Conservation (phyloP, 1,140 invertebrate genomes). For the Babylonia areolata region DNA sequence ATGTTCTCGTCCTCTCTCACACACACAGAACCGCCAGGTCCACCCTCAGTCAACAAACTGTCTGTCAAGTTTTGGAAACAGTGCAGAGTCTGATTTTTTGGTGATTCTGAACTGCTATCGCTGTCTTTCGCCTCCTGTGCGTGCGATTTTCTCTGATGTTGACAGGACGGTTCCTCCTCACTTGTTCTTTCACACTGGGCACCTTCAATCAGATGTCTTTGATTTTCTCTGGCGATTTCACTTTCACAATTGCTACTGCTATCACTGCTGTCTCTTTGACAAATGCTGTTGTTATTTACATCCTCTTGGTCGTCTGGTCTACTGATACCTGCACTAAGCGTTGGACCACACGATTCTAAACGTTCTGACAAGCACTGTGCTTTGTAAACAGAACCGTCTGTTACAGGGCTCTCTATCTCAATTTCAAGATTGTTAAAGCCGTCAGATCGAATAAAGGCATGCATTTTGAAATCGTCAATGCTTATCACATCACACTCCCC, state of each 20-base stretch:
- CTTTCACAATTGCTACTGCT: background rate
- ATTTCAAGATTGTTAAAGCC: slow-evolving; percentile 68
- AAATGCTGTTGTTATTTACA: slow-evolving; percentile 9
- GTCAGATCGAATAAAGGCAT: slow-evolving; percentile 65
- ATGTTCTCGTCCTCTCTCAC: background rate
- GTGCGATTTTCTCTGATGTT: background rate
- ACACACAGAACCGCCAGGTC: background rate
- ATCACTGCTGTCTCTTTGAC: background rate
- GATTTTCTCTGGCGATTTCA: background rate
- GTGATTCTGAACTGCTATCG: background rate
- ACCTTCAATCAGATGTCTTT: background rate
- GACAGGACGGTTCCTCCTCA: background rate
- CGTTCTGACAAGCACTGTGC: slow-evolving; percentile 6
- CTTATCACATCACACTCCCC: slow-evolving; percentile 64
- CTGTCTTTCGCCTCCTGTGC: background rate
- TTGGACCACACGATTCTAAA: background rate
- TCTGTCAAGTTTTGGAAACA: background rate
- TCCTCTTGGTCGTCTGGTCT: background rate
- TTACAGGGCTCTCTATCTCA: slow-evolving; percentile 58
- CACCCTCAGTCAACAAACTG: background rate
- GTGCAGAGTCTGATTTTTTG: background rate
- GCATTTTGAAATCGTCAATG: slow-evolving; percentile 68
- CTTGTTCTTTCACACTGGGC: background rate
- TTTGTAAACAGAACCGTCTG: slow-evolving; percentile 25
- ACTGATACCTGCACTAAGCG: background rate